Base-by-base conservation (phyloP, 1,140 invertebrate species). In the Battus philenor region DNA sequence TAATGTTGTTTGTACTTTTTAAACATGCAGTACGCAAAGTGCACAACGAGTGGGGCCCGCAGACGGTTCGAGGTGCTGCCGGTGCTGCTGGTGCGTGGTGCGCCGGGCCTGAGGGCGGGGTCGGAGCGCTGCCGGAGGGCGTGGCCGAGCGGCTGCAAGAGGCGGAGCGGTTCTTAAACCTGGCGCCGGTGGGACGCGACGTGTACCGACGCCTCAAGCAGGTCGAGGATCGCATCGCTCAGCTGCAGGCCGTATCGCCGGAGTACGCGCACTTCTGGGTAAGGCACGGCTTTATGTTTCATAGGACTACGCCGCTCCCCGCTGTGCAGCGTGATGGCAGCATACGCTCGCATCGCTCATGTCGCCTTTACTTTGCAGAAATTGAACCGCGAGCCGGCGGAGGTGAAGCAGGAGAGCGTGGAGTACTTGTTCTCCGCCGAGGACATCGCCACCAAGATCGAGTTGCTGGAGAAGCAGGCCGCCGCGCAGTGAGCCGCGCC, bases 221-320 rank as follows among this genome's bases (percentile, higher is more conserved):
- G 9, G 86, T 93, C 43, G 92, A 93, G 72, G 88, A 93, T 59
- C 87, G 89, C 50, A 87, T 93, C 27, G 74, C 91, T 4, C 77
- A 87, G 53, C 71, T 93, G 33, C 90, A 93, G 76, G 86, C 90
- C 8, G 59, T 92, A 44, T 93, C 92, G 32, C 92, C 92, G 0
- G 92, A 93, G 73, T 93, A 93, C 54, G 88, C 89, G 45, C 74
- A 87, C 36, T 90, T 91, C 78, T 91, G 88, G 89, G 90, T 91
- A 71, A 86, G 65, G 61, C 8, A 20, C n/a, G 11, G 10, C 15
- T 6, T 30, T 7, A 17, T 17, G 11, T 15, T 12, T 9, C n/a
- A 12, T 36, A n/a, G 32, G 13, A 26, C 13, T 45, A 13, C 24
- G 24, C 24, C 24, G 20, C 3, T 22, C n/a, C n/a, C n/a, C n/a